Evolutionary conservation across 1,140 invertebrate species (phyloP).

Genomic region (Ips typographus): DNA sequence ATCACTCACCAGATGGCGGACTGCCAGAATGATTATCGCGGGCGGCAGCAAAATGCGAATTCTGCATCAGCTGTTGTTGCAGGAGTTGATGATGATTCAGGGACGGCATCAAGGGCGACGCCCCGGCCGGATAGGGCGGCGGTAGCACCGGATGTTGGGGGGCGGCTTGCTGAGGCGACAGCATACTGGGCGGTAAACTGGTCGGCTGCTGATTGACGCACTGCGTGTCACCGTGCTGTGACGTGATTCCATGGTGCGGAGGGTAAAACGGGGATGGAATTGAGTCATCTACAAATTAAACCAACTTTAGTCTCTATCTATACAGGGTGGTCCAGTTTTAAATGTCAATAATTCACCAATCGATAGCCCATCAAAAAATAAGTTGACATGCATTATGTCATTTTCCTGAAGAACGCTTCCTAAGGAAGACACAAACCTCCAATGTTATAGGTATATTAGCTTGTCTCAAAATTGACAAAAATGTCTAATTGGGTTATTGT

Average conservation of each 20-base stretch:
- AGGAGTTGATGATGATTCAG: conserved; percentile 56
- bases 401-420: too few species aligned
- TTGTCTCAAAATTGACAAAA: too few species aligned
- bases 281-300: conserved; percentile 43
- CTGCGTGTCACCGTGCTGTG: conserved; percentile 36
- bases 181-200: conserved; percentile 49
- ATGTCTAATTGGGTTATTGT: too few species aligned
- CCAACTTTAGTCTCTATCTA: background rate
- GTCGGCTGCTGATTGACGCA: conserved; percentile 2
- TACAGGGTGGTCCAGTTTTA: too few species aligned
- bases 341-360: too few species aligned
- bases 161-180: conserved; percentile 44
- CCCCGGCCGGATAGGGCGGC: conserved; percentile 55
- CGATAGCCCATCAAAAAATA: too few species aligned
- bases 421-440: too few species aligned
- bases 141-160: conserved; percentile 54
- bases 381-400: too few species aligned
- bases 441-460: too few species aligned
- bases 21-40: conserved; percentile 40
- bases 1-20: conserved; percentile 41
- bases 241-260: conserved; percentile 11
- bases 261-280: conserved; percentile 39
- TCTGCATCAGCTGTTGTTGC: conserved; percentile 59
- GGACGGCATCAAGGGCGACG: conserved; percentile 47
- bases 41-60: conserved; percentile 55